Base-by-base conservation (phyloP, 2,797 vertebrate genomes). In the Hypotaenidia philippensis region DNA sequence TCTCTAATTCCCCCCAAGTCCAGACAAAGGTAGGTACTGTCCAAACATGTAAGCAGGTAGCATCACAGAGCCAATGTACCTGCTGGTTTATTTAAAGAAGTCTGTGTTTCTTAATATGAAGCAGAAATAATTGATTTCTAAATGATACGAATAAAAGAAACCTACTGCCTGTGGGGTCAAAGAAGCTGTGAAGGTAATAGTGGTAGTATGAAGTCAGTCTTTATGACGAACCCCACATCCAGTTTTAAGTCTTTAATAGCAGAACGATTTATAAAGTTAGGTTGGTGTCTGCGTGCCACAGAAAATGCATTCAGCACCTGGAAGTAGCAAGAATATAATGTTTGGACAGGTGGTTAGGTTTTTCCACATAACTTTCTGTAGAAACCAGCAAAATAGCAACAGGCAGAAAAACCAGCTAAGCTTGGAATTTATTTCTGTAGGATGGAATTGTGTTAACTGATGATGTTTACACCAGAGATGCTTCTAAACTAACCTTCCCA, bases 401-500 rank as follows among this genome's bases (percentile, higher is more conserved):
- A 92, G 77, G 31, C 69, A 79, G 22, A 81, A 87, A 87, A 89
- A 81, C 2, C 49, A 89, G 26, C 77, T 79, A 66, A 89, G 87
- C 60, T 34, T 68, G 32, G 65, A 90, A 90, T 83, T 52, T 78
- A 83, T 89, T 90, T 90, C 64, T 56, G 23, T 70, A 83, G 74
- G 59, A 68, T 53, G 47, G 60, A 64, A 91, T 76, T 91, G 76
- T 72, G 64, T 93, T 80, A 90, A 80, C 31, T 0, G 0, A 45
- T 0, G 9, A 56, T 88, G 74, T 61, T 95, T 89, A 86, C 69
- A 83, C 41, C 41, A 85, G 77, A 87, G 69, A 61, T 31, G 29
- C 83, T 90, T 91, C 63, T 91, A 75, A 97, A 88, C 60, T 64
- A 87, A 79, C 85, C 80, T 91, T 96, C 89, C 60, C 59, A 88